Evolutionary conservation across 2,797 vertebrate genomes (phyloP), one percentile per base, ranked within the genome.

Genomic region (Oreonectes daqikongensis): DNA sequence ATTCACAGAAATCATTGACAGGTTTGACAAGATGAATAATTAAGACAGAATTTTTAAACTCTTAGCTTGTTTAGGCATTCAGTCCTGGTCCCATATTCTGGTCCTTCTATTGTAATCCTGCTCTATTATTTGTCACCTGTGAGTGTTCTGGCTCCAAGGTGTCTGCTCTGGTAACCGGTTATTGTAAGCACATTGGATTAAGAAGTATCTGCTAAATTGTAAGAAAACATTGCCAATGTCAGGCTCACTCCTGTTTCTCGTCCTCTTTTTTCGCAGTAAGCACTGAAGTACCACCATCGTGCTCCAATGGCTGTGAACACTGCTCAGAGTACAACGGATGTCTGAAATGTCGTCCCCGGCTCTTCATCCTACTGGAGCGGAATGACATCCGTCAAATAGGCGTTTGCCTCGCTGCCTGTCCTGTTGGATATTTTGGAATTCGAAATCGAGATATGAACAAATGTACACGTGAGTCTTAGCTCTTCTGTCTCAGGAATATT

Each of bases 261-360:
- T 55, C 66, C 20, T 77, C 50, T 67, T 12, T 71, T 64, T 77
- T 69, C 72, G 30, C 91, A 99, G 97, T 95, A 86, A 98, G 95
- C 81, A 92, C 94, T 0, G 97, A 99, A 87, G 92, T 93, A 82
- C 95, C 92, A 28, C 94, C 94, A 85, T 93, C 95, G 86, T 99
- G 97, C 79, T 93, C 95, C 79, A 98, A 95, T 83, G 97, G 97
- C 83, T 99, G 97, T 11, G 97, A 98, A 81, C 90, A 95, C 86
- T 99, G 97, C 89, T 99, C 97, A 0, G 96, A 99, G 88, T 96
- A 95, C 88, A 99, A 99, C 3, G 97, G 97, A 86, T 99, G 97
- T 89, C 92, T 98, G 82, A 96, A 95, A 90, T 99, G 97, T 69
- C 95, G 93, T n/a, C 95, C 97, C 65, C 97, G 95, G 66, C 96